Evolutionary conservation across 2,888 invertebrate species (phyloP).

Genomic region (Chrysolina americana): DNA sequence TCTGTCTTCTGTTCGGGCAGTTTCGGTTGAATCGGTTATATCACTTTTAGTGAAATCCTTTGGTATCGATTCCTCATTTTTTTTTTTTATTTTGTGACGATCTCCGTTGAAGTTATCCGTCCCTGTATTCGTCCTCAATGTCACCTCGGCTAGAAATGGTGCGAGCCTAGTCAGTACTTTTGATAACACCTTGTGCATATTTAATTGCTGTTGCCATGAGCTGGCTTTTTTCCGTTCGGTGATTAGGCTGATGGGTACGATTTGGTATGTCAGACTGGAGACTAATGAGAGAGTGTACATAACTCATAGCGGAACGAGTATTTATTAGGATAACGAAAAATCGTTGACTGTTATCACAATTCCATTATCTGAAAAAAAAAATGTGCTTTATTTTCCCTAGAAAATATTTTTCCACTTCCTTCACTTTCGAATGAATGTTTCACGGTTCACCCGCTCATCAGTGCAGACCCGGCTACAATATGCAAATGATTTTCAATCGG

Average conservation of each 20-base stretch:
- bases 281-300: slow-evolving; percentile 5
- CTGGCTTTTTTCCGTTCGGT: slow-evolving; percentile 21
- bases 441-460: too few species aligned
- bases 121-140: slow-evolving; percentile 30
- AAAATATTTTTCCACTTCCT: too few species aligned
- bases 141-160: slow-evolving; percentile 31
- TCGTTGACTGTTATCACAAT: not conserved
- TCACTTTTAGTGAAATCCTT: not conserved
- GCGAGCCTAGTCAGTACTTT: slow-evolving; percentile 27
- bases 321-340: not conserved
- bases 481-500: too few species aligned
- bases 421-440: too few species aligned
- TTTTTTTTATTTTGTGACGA: not conserved
- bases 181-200: slow-evolving; percentile 46
- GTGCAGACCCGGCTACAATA: too few species aligned
- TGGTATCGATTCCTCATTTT: not conserved
- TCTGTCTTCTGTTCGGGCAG: too few species aligned
- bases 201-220: slow-evolving; percentile 34
- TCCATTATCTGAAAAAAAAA: too few species aligned
- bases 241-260: slow-evolving; percentile 20
- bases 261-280: not conserved
- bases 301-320: not conserved
- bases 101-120: not conserved
- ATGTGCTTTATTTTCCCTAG: too few species aligned
- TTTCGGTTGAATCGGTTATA: too few species aligned